phyloP scores from a whole-genome alignment of 2,888 invertebrate species.

The Phortica magna region DNA sequence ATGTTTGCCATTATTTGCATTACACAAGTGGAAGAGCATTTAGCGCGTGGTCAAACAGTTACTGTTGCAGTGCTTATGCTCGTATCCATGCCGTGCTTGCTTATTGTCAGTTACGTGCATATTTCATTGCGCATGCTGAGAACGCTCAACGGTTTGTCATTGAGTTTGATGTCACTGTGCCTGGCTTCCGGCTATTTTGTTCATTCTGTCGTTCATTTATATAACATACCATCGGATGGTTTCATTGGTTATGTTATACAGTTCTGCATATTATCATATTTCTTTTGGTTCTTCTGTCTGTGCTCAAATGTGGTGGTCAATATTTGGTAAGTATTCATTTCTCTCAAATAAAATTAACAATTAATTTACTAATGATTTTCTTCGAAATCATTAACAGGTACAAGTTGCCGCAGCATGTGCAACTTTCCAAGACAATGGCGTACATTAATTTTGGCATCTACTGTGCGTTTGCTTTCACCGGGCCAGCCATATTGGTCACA shows the following conservation, averaged over 20 bases:
- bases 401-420: constrained; percentile 67
- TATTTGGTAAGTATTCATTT: constrained; percentile 69
- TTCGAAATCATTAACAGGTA: constrained; percentile 54
- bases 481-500: constrained; percentile 71
- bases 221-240: constrained; percentile 62
- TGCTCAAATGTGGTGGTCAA: constrained; percentile 75
- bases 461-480: constrained; percentile 61
- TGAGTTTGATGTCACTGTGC: constrained; percentile 74
- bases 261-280: constrained; percentile 76
- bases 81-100: constrained; percentile 75
- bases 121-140: constrained; percentile 67
- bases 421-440: constrained; percentile 55
- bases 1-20: constrained; percentile 76
- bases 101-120: no score
- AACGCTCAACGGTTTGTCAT: constrained; percentile 74
- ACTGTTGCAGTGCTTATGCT: constrained; percentile 74
- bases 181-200: constrained; percentile 74
- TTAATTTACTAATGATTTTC: background rate
- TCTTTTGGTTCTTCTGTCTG: constrained; percentile 74
- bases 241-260: constrained; percentile 74
- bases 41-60: constrained; percentile 65
- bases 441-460: constrained; percentile 67
- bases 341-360: no score
- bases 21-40: constrained; percentile 69
- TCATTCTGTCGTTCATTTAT: constrained; percentile 73